Percentiles rank a stretch among this genome's conserved stretches.
Conservation (phyloP, 2,797 vertebrate species). For the Paratrypauchen microcephalus region DNA sequence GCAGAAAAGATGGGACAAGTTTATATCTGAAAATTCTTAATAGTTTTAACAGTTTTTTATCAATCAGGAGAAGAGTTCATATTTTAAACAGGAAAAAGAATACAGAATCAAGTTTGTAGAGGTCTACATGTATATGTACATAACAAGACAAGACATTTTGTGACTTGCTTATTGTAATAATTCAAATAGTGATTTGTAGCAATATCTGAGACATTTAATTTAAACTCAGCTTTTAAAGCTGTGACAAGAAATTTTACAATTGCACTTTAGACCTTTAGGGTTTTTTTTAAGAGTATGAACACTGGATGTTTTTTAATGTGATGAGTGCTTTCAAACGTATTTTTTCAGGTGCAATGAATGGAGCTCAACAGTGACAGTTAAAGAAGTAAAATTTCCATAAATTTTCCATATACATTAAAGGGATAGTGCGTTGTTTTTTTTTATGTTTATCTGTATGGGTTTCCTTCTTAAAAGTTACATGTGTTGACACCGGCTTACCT, state of each 20-base stretch:
- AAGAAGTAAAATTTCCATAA: too few relatives aligned
- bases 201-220: not conserved
- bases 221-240: not conserved
- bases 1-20: slow-evolving; percentile 84
- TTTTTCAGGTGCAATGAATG: too few relatives aligned
- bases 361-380: too few relatives aligned
- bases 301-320: not conserved
- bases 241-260: not conserved
- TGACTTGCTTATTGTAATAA: not conserved
- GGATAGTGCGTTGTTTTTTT: too few relatives aligned
- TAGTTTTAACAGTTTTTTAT: not conserved
- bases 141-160: not conserved
- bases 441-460: too few relatives aligned
- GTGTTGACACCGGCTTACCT: too few relatives aligned
- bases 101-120: too few relatives aligned
- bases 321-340: slow-evolving; percentile 7
- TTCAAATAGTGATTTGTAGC: not conserved
- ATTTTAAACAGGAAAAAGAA: too few relatives aligned
- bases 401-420: too few relatives aligned
- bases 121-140: too few relatives aligned
- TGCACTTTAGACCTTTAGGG: not conserved
- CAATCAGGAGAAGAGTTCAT: too few relatives aligned
- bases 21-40: slow-evolving; percentile 74
- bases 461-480: too few relatives aligned
- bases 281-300: not conserved